phyloP scores from a whole-genome alignment of 2,888 invertebrate species.

The Melinaea marsaeus region DNA sequence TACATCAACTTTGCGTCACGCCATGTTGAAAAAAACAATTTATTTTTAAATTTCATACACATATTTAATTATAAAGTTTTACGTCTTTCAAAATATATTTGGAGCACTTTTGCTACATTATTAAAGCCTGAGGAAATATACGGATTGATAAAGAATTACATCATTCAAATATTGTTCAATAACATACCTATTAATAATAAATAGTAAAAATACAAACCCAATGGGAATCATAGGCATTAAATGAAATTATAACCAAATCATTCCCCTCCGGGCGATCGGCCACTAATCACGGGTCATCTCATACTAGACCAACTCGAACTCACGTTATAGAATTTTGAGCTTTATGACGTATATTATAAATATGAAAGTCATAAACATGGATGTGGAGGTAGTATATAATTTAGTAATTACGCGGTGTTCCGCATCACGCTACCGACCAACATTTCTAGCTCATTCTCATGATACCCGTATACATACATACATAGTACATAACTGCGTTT shows the following conservation, averaged over 20 bases:
- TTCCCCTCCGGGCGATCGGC: slow-evolving; percentile 16
- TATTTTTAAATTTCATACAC: too few species aligned
- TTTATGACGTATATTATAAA: not conserved
- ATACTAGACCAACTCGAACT: slow-evolving; percentile 9
- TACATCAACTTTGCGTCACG: too few species aligned
- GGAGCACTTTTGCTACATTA: not conserved
- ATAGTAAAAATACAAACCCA: slow-evolving; percentile 21
- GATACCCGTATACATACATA: too few species aligned
- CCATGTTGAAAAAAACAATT: too few species aligned
- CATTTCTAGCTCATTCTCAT: slow-evolving; percentile 9
- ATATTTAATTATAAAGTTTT: too few species aligned
- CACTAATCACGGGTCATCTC: slow-evolving; percentile 18
- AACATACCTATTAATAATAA: slow-evolving; percentile 1
- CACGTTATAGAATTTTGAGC: not conserved
- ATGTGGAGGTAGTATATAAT: slow-evolving; percentile 16
- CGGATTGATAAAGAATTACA: not conserved
- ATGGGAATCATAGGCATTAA: slow-evolving; percentile 23
- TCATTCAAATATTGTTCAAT: not conserved
- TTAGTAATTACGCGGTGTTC: slow-evolving; percentile 22
- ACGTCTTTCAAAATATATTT: too few species aligned
- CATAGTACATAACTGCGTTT: slow-evolving; percentile 1
- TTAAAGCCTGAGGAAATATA: not conserved
- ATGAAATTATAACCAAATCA: slow-evolving; percentile 24
- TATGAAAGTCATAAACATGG: not conserved
- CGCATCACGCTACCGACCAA: slow-evolving; percentile 21